Evolutionary conservation across 2,888 invertebrate species (phyloP).

Genomic region (Brachyopa scutellaris): DNA sequence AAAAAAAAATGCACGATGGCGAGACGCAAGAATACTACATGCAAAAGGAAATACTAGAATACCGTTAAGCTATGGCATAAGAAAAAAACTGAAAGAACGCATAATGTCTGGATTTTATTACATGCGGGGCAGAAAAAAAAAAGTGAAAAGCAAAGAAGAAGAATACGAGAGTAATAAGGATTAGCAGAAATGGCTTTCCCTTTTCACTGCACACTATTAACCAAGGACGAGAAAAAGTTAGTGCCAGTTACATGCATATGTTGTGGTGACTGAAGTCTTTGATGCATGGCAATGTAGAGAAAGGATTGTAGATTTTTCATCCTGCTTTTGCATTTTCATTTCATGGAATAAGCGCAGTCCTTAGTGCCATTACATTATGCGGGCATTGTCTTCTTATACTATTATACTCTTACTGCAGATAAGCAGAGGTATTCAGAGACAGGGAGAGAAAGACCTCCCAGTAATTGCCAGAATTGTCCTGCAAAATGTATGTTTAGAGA

Average conservation of each 20-base stretch:
- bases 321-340: neutral
- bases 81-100: slow-evolving; percentile 52
- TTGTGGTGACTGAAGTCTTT: slow-evolving; percentile 8
- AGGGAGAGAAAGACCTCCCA: too few relatives aligned
- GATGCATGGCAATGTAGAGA: slow-evolving; percentile 14
- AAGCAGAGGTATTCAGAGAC: slow-evolving; percentile 29
- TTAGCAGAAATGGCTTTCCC: slow-evolving; percentile 36
- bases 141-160: slow-evolving; percentile 24
- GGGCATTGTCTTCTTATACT: slow-evolving; percentile 37
- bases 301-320: slow-evolving; percentile 6
- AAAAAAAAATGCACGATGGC: neutral
- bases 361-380: slow-evolving; percentile 38
- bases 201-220: slow-evolving; percentile 2
- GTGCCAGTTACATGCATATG: slow-evolving; percentile 16
- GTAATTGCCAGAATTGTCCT: slow-evolving; percentile 47
- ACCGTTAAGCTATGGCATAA: neutral
- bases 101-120: slow-evolving; percentile 62
- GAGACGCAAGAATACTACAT: neutral
- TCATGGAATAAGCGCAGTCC: neutral
- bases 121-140: too few relatives aligned
- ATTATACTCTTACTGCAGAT: slow-evolving; percentile 43
- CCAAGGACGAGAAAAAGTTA: neutral
- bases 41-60: neutral
- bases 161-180: slow-evolving; percentile 56
- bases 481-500: slow-evolving; percentile 2